Conservation (phyloP, 2,888 invertebrate genomes). For the Drosophila cognata region DNA sequence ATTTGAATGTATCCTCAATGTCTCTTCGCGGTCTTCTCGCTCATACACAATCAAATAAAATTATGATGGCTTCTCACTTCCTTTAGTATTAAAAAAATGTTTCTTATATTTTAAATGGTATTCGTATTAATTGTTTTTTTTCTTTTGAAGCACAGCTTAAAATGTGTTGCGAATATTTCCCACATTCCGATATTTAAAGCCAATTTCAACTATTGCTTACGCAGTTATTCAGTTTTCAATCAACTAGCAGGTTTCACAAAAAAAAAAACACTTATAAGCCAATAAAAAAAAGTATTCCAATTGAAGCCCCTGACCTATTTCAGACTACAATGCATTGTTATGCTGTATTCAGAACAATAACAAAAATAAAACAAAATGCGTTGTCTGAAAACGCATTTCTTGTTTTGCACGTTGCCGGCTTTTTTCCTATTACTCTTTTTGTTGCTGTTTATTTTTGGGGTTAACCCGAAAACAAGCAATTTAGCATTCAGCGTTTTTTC, state of each 20-base stretch:
- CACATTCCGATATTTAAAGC: neutral
- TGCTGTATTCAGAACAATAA: conserved; percentile 18
- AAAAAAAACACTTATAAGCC: conserved; percentile 1
- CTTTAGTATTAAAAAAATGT: neutral
- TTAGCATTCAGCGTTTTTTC: conserved; percentile 42
- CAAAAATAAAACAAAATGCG: conserved; percentile 18
- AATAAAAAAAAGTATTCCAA: conserved; percentile 1
- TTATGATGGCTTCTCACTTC: neutral
- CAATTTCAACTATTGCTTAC: neutral
- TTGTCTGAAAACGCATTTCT: conserved; percentile 30
- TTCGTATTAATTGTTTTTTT: no score
- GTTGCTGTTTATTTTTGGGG: conserved; percentile 35
- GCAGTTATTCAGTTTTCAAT: conserved; percentile 30
- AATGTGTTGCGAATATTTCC: neutral
- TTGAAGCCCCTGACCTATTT: conserved; percentile 53
- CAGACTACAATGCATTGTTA: conserved; percentile 26
- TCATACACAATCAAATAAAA: neutral
- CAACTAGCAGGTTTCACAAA: conserved; percentile 12
- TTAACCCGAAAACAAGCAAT: conserved; percentile 61
- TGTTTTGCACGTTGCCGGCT: conserved; percentile 26
- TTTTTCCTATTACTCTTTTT: conserved; percentile 28
- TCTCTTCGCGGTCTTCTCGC: neutral
- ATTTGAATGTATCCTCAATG: neutral
- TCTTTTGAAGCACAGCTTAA: neutral
- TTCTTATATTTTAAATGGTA: neutral